Base-by-base conservation (phyloP, 2,113 vertebrate genomes). In the Poecilia latipinna region DNA sequence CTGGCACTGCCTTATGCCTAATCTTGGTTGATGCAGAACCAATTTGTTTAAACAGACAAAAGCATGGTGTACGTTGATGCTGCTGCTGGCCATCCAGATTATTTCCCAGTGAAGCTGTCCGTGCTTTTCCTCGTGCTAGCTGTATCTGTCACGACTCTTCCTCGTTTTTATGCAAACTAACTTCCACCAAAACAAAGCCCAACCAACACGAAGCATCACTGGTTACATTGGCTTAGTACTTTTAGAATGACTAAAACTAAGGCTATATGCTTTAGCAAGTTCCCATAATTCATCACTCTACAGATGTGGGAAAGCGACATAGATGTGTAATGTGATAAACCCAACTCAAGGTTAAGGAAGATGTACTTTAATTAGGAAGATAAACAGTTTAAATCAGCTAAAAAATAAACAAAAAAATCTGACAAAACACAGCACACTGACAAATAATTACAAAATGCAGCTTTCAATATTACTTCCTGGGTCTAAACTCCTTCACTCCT, bases 391-490 rank as follows among this genome's bases (percentile, higher is more conserved):
- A 31, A 32, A 57, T 57, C 2, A 8, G 7, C 1, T 17, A 15
- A 31, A 32, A 19, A 29, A 2, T 29, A 29, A 29, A 29, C 0
- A 29, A 29, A 29, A 17, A 44, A 19, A 28, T 5, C 8, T 28
- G 7, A 28, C 28, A 17, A n/a, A 42, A 67, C 13, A n/a, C n/a
- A 67, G 13, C 37, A 29, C 8, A 6, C 37, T 15, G 12, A 42
- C 3, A 35, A 42, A 66, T 39, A n/a, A 13, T 28, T 44, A 44
- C 65, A 29, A 28, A 44, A 17, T 19, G 68, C n/a, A 24, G 33
- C 12, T 1, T 10, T 65, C 4, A n/a, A 37, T 82, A 63, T 74
- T 42, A 76, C 66, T 73, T 79, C 31, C 44, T 31, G 10, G 24
- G 35, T 24, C 1, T 2, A 22, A 54, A 54, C 19, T 57, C 0